Percentiles rank a stretch among this genome's conserved stretches.
Conservation (phyloP, 2,888 invertebrate species). For the Pogonocherus hispidulus region DNA sequence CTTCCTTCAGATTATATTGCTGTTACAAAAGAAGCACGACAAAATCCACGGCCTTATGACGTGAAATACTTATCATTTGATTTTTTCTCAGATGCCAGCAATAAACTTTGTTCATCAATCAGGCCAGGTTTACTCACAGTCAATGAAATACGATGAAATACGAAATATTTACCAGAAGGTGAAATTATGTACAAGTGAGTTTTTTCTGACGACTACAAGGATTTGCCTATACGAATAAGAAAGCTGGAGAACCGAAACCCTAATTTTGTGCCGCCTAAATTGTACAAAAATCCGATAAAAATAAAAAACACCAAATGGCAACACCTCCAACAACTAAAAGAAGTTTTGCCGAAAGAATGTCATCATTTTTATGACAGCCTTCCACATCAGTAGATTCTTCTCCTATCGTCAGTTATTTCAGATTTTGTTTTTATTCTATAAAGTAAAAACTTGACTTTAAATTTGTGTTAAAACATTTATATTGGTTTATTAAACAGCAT, state of each 20-base stretch:
- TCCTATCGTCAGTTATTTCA: neutral
- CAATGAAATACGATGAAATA: conserved; percentile 17
- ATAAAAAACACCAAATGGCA: conserved; percentile 29
- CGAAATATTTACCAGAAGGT: conserved; percentile 27
- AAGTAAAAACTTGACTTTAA: neutral
- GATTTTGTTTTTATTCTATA: neutral
- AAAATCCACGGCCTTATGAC: conserved; percentile 10
- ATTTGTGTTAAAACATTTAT: neutral
- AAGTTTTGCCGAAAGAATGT: conserved; percentile 27
- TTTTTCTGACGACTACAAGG: conserved; percentile 28
- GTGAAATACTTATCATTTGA: conserved; percentile 11
- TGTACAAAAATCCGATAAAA: conserved; percentile 3
- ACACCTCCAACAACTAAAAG: conserved; percentile 30
- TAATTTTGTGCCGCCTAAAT: neutral
- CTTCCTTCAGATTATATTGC: conserved; percentile 14
- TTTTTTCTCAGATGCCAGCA: conserved; percentile 17
- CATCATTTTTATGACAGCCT: conserved; percentile 31
- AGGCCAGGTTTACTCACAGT: conserved; percentile 25
- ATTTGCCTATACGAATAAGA: conserved; percentile 5
- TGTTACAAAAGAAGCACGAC: conserved; percentile 16
- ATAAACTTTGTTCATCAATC: conserved; percentile 11
- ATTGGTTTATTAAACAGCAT: neutral
- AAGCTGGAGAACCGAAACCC: neutral
- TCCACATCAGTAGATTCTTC: conserved; percentile 6
- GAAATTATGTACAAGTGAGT: conserved; percentile 25